Evolutionary conservation across 2,888 invertebrate species (phyloP).

Genomic region (Vesta saturnalis): DNA sequence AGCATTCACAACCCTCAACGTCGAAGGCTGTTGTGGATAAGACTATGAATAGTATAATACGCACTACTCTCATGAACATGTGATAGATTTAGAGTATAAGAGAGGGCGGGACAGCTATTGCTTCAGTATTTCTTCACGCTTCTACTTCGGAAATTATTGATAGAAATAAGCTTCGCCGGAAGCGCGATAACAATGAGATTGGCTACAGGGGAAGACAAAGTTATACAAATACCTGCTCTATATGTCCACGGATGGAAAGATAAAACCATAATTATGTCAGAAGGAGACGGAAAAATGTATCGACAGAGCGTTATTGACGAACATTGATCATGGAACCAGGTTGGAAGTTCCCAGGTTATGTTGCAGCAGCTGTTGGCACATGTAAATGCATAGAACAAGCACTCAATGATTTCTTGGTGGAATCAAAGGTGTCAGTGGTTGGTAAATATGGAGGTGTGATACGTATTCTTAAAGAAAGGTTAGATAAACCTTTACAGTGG

Average conservation of each 20-base stretch:
- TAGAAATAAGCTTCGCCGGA: not conserved
- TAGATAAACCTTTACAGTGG: too few species aligned
- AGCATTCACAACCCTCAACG: not conserved
- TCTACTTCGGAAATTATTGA: not conserved
- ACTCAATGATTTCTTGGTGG: not conserved
- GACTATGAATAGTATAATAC: not conserved
- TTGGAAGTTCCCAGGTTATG: not conserved
- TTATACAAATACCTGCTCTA: not conserved
- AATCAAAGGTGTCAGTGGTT: too few species aligned
- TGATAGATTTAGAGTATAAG: constrained; percentile 3
- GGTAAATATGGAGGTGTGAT: too few species aligned
- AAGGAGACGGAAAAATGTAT: not conserved
- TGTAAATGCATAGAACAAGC: not conserved
- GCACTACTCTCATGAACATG: not conserved
- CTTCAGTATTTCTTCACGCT: not conserved
- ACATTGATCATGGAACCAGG: not conserved
- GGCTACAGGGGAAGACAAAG: not conserved
- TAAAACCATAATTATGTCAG: not conserved
- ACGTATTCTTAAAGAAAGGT: too few species aligned
- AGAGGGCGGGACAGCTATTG: not conserved
- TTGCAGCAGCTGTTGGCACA: not conserved
- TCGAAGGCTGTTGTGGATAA: not conserved
- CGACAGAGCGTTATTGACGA: not conserved
- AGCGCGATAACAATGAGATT: not conserved
- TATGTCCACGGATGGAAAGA: not conserved